These are phyloP conservation scores for Sarcophilus harrisii DNA, from an alignment of 2,797 vertebrate species.

Conservation along the genomic window DNA sequence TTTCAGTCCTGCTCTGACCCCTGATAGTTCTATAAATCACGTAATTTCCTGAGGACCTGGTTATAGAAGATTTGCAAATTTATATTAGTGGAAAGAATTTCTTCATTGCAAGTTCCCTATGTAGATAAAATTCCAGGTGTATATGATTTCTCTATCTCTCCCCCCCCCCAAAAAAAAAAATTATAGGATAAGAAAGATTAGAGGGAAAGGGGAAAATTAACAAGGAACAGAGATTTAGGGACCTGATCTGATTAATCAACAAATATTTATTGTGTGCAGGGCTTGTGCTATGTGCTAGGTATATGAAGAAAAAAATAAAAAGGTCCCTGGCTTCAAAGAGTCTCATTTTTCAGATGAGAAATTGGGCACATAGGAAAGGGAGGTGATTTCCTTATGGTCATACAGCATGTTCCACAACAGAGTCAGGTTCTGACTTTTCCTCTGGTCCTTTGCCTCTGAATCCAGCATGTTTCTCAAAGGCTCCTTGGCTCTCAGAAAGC, in stretches of 20 bases:
- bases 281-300: background rate
- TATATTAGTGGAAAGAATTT: background rate
- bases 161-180: background rate
- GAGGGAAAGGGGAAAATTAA: background rate
- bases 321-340: background rate
- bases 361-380: background rate
- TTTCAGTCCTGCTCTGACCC: background rate
- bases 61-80: background rate
- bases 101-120: background rate
- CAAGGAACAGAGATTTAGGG: background rate
- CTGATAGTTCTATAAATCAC: background rate
- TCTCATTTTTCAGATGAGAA: background rate
- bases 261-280: background rate
- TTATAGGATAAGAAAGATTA: background rate
- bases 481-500: background rate
- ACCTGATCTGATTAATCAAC: background rate
- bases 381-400: background rate
- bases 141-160: background rate
- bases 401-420: background rate
- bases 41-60: background rate
- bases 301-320: background rate
- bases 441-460: background rate
- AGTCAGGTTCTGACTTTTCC: background rate
- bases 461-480: background rate
- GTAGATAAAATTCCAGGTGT: background rate